Base-by-base conservation (phyloP, 2,113 vertebrate genomes). In the Pteruthius melanotis region DNA sequence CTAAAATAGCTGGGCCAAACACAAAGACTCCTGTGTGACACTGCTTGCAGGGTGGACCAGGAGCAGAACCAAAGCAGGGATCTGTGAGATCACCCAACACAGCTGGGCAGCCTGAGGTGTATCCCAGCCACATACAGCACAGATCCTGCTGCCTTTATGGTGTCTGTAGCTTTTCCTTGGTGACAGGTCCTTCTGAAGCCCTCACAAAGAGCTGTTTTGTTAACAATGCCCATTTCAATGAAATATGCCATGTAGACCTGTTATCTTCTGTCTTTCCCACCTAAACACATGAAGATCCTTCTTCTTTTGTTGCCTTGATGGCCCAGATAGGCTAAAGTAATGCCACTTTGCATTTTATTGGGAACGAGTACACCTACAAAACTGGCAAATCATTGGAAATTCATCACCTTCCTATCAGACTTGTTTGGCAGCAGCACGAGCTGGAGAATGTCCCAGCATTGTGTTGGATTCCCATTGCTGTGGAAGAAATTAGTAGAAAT, bases 121-220 rank as follows among this genome's bases (percentile, higher is more conserved):
- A 47, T 83, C 59, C 30, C 15, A 75, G 37, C 6, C 35, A 42
- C n/a, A 42, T 10, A 33, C 45, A 39, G 18, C 3, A 33, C 42
- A 63, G 18, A 63, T 42, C 42, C 54, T 65, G 9, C 64, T 78
- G 75, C 30, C 33, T 70, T 87, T 63, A 52, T 74, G 39, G 7
- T 47, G 54, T 27, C 52, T 75, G 52, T 10, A 77, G 35, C 52
- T 92, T 79, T 76, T 66, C 35, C 57, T 54, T 1, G 2, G 42
- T 53, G 60, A 66, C 90, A 91, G 70, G 60, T 78, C 78, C 22
- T 94, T 94, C 69, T 92, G 79, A 94, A 93, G 84, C 60, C 53
- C 60, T 86, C 47, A 88, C 79, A 95, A 92, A 92, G 72, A 83
- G 15, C 53, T 64, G 12, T 49, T 89, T 65, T 77, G 11, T 88